Conservation (phyloP, 2,113 vertebrate species). For the Coregonus clupeaformis region DNA sequence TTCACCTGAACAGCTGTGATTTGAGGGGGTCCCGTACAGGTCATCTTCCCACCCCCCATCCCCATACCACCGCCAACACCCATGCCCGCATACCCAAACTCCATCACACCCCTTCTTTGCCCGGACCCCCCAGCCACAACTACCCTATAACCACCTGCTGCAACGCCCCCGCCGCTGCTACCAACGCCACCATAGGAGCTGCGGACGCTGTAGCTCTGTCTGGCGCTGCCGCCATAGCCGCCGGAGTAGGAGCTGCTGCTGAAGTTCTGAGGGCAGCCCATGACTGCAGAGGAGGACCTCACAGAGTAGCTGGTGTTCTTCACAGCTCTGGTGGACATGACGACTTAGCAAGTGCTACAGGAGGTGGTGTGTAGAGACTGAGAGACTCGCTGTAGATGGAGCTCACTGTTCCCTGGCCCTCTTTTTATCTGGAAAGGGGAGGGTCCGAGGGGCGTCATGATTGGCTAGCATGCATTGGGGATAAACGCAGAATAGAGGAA, state of each 20-base stretch:
- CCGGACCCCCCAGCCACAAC: constrained; percentile 44
- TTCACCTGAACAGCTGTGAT: constrained; percentile 79
- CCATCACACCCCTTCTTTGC: constrained; percentile 52
- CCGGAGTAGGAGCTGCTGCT: constrained; percentile 69
- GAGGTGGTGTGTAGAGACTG: constrained; percentile 36
- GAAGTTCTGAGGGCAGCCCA: constrained; percentile 40
- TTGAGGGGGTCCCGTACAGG: constrained; percentile 35
- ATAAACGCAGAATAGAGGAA: constrained; percentile 18
- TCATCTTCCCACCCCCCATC: constrained; percentile 28
- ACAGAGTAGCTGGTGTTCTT: constrained; percentile 64
- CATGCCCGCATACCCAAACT: constrained; percentile 59
- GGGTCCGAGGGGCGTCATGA: constrained; percentile 41
- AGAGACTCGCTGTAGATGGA: constrained; percentile 53
- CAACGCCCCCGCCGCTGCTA: constrained; percentile 55
- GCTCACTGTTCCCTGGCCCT: constrained; percentile 35
- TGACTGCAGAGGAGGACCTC: constrained; percentile 22
- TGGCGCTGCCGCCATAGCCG: constrained; percentile 62
- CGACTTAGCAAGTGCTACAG: constrained; percentile 22
- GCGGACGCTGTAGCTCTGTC: constrained; percentile 67
- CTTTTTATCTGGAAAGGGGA: constrained; percentile 67
- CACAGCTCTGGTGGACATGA: constrained; percentile 65
- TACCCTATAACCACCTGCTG: constrained; percentile 48
- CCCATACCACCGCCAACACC: constrained; percentile 55
- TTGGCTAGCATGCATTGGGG: constrained; percentile 55
- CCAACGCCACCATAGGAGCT: constrained; percentile 54